A percentile compares a stretch with the other conserved stretches of the same genome.
These are phyloP conservation scores for Echeneis naucrates DNA, from an alignment of 2,797 vertebrate species.

Conservation along the genomic window DNA sequence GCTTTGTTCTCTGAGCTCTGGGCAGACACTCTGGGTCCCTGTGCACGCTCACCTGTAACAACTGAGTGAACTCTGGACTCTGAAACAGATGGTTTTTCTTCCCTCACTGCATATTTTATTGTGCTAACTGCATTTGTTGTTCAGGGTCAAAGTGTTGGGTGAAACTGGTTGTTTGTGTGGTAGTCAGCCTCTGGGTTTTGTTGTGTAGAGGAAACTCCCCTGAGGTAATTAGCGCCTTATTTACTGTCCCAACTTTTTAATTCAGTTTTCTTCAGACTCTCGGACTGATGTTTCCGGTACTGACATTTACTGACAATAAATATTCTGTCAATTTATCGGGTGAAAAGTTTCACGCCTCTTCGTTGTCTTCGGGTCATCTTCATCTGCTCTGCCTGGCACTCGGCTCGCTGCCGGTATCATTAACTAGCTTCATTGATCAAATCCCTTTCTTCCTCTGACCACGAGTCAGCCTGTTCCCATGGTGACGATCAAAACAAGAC, in stretches of 20 bases:
- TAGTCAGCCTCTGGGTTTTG: not conserved
- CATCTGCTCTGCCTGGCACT: not conserved
- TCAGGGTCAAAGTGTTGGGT: constrained; percentile 24
- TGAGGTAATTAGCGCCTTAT: not conserved
- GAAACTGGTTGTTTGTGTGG: constrained; percentile 19
- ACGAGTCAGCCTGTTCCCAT: constrained; percentile 77
- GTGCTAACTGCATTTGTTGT: constrained; percentile 46
- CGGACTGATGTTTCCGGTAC: not conserved
- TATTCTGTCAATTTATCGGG: not conserved
- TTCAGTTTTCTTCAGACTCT: not conserved
- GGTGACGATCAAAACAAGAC: constrained; percentile 73
- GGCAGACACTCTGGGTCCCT: constrained; percentile 44
- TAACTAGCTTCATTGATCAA: constrained; percentile 63
- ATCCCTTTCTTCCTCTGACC: constrained; percentile 64
- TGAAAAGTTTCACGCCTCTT: not conserved
- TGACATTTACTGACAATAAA: constrained; percentile 2
- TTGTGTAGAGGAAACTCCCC: constrained; percentile 14
- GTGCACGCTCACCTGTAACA: constrained; percentile 53
- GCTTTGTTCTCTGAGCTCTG: constrained; percentile 45
- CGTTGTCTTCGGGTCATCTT: constrained; percentile 17
- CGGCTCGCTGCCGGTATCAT: constrained; percentile 36
- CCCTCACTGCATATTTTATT: constrained; percentile 35
- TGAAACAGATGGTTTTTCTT: constrained; percentile 60
- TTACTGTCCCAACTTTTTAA: constrained; percentile 1
- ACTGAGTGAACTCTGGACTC: constrained; percentile 68